phyloP scores from a whole-genome alignment of 2,797 vertebrate genomes.

The Helostoma temminkii region DNA sequence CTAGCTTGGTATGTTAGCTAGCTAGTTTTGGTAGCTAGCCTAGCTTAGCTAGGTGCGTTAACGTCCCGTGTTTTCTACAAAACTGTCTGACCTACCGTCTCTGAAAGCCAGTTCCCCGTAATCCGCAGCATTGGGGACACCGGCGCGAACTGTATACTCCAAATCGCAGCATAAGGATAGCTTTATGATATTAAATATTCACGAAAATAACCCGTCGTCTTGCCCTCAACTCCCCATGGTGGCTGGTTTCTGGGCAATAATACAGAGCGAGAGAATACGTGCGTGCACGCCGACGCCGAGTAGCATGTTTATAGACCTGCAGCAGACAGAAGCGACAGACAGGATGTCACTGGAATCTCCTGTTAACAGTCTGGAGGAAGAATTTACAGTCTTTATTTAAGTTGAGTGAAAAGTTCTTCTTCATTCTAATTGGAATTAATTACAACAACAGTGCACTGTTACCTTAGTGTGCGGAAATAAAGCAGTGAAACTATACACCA shows the following conservation, averaged over 20 bases:
- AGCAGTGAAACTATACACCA: too few relatives aligned
- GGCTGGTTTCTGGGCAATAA: conserved; percentile 77
- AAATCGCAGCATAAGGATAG: conserved; percentile 77
- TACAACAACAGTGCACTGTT: neutral
- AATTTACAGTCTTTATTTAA: neutral
- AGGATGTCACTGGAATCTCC: too few relatives aligned
- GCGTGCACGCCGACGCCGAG: conserved; percentile 64
- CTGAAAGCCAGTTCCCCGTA: conserved; percentile 80
- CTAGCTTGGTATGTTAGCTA: conserved; percentile 61
- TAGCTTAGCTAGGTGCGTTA: conserved; percentile 62
- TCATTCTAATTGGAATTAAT: neutral
- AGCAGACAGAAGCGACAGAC: conserved; percentile 43
- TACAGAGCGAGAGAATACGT: conserved; percentile 71
- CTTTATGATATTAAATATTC: conserved; percentile 64
- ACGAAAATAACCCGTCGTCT: conserved; percentile 75
- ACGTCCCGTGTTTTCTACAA: conserved; percentile 71
- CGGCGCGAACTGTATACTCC: conserved; percentile 74
- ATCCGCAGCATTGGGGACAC: conserved; percentile 82
- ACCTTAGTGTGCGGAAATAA: too few relatives aligned
- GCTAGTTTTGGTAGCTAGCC: conserved; percentile 65
- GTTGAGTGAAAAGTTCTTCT: too few relatives aligned
- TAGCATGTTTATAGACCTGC: conserved; percentile 49
- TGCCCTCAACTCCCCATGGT: conserved; percentile 83
- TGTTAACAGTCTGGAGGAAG: neutral
- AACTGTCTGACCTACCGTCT: conserved; percentile 81